Conservation (phyloP, 2,113 vertebrate species). For the Vidua macroura region DNA sequence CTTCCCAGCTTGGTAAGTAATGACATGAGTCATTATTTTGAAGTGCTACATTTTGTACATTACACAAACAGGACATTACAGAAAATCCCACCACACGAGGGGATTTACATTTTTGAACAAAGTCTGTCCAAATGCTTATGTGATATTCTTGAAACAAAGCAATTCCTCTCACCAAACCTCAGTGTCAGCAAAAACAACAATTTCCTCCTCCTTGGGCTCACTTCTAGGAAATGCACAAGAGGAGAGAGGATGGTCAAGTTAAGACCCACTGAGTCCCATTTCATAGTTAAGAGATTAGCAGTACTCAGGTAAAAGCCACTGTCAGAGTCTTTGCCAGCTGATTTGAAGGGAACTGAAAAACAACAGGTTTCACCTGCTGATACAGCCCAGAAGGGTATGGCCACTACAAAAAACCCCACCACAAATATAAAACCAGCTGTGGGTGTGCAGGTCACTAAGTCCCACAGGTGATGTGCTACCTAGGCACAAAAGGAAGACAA, state of each 20-base stretch:
- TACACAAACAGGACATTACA: not conserved
- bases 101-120: not conserved
- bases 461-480: not conserved
- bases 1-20: not conserved
- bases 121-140: not conserved
- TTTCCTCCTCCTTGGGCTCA: not conserved
- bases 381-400: not conserved
- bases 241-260: not conserved
- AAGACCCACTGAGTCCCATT: not conserved
- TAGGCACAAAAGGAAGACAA: not conserved
- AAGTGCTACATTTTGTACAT: not conserved
- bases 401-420: not conserved
- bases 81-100: not conserved
- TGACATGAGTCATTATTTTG: not conserved
- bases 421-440: not conserved
- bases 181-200: rapidly evolving
- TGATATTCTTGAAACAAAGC: not conserved
- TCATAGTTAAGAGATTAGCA: not conserved
- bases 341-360: not conserved
- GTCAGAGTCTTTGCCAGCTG: not conserved
- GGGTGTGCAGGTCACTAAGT: not conserved
- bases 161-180: not conserved
- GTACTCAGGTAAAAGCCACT: not conserved
- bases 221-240: not conserved
- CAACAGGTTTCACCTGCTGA: not conserved